These are phyloP conservation scores for Formicarius rufipectus DNA, from an alignment of 2,113 vertebrate genomes.

Conservation along the genomic window DNA sequence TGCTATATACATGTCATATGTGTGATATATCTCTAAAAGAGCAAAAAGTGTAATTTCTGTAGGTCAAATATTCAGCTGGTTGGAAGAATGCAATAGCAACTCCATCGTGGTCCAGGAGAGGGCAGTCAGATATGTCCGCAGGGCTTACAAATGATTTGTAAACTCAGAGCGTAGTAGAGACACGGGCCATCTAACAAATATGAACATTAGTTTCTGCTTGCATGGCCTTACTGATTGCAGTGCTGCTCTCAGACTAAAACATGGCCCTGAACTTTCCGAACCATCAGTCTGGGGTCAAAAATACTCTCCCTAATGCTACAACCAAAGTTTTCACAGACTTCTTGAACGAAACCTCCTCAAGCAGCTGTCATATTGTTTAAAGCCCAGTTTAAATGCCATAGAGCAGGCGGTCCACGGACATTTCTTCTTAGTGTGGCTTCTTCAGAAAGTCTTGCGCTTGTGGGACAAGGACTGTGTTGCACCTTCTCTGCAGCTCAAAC, in stretches of 20 bases:
- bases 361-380: not conserved
- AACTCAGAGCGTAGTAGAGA: rapidly evolving
- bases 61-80: rapidly evolving
- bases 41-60: not conserved
- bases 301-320: not conserved
- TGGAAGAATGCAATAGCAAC: not conserved
- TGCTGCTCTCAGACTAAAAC: not conserved
- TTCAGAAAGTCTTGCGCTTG: not conserved
- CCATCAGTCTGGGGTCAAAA: not conserved
- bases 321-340: not conserved
- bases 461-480: not conserved
- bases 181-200: not conserved
- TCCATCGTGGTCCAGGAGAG: slow-evolving; percentile 32
- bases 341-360: not conserved
- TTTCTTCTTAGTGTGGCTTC: not conserved
- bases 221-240: not conserved
- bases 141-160: rapidly evolving
- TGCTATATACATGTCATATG: not conserved
- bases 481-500: not conserved
- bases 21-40: not conserved
- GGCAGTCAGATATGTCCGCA: not conserved
- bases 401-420: not conserved
- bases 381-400: not conserved
- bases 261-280: not conserved
- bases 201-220: not conserved